phyloP scores from a whole-genome alignment of 2,113 vertebrate species.

The Tichodroma muraria region DNA sequence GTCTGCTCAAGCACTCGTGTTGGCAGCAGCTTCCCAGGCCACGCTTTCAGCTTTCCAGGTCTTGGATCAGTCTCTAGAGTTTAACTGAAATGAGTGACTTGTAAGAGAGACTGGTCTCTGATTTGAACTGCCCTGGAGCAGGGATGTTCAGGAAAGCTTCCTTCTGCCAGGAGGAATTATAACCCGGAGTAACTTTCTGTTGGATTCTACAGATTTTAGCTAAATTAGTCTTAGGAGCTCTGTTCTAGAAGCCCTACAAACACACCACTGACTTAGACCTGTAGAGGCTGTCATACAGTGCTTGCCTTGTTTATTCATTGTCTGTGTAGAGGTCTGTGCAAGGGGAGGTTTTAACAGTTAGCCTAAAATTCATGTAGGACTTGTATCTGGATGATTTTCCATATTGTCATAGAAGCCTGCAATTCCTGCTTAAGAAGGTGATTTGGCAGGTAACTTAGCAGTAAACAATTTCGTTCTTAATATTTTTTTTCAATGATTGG shows the following conservation, averaged over 20 bases:
- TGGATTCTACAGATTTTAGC: background rate
- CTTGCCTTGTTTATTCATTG: background rate
- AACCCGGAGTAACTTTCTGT: background rate
- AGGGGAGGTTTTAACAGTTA: background rate
- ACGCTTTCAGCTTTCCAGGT: constrained; percentile 1
- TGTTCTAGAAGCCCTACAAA: background rate
- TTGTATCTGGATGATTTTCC: background rate
- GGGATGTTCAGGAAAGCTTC: background rate
- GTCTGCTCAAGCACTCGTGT: background rate
- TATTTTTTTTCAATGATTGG: background rate
- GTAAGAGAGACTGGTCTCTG: background rate
- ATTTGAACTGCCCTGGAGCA: background rate
- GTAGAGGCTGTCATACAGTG: background rate
- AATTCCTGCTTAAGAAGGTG: background rate
- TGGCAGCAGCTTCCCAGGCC: constrained; percentile 9
- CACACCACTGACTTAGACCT: background rate
- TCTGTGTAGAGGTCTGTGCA: background rate
- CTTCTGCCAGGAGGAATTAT: background rate
- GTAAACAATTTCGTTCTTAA: accelerated
- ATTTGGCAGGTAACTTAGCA: background rate
- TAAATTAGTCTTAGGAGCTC: background rate
- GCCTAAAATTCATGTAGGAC: background rate
- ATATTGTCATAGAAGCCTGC: background rate
- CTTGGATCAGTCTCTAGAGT: background rate
- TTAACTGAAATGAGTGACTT: background rate